Conservation (phyloP, 2,113 vertebrate species). For the Coracopsis vasa region DNA sequence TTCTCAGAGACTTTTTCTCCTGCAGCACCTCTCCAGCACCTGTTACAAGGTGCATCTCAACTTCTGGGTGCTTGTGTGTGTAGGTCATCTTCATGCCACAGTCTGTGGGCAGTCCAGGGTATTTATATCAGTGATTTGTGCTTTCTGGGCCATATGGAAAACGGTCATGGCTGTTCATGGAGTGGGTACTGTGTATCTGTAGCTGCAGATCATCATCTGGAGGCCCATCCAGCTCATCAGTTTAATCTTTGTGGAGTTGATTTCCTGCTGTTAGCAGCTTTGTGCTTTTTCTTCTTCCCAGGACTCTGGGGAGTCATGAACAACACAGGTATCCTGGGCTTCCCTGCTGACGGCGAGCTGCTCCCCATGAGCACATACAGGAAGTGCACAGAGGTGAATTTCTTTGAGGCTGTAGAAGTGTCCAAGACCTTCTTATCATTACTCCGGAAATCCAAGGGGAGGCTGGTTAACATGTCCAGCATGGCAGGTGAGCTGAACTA, state of each 20-base stretch:
- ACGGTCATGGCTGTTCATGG: background rate
- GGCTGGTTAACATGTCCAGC: constrained; percentile 84
- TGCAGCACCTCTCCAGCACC: too few species aligned
- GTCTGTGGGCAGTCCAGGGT: background rate
- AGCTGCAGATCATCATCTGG: background rate
- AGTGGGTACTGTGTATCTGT: background rate
- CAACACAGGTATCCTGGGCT: constrained; percentile 82
- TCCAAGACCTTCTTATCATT: constrained; percentile 84
- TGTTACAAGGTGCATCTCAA: too few species aligned
- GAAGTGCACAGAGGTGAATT: constrained; percentile 85
- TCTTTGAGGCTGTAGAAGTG: constrained; percentile 80
- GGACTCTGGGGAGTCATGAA: constrained; percentile 89
- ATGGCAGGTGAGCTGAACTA: constrained; percentile 77
- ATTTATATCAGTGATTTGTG: background rate
- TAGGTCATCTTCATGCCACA: background rate
- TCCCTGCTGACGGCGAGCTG: constrained; percentile 75
- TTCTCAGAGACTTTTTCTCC: too few species aligned
- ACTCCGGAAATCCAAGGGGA: constrained; percentile 80
- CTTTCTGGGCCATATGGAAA: background rate
- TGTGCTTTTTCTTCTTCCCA: constrained; percentile 55
- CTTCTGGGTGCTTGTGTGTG: too few species aligned
- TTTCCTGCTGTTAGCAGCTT: background rate
- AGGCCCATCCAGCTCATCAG: too few species aligned
- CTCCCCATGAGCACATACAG: constrained; percentile 73
- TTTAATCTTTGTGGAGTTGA: background rate